These are phyloP conservation scores for Lasioglossum lativentre DNA, from an alignment of 2,888 invertebrate species.

Conservation along the genomic window DNA sequence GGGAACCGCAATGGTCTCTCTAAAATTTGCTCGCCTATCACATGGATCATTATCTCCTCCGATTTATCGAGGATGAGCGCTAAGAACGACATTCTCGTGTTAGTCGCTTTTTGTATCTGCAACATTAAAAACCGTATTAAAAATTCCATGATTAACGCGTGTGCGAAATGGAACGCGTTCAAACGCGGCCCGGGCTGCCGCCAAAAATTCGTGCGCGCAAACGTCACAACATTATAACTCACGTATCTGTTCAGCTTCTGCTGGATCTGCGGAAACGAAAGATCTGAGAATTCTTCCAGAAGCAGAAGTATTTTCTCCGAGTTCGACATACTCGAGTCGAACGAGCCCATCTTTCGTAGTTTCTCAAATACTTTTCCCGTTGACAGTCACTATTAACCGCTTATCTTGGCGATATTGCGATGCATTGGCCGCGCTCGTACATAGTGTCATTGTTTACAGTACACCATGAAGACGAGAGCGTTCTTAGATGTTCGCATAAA, in stretches of 20 bases:
- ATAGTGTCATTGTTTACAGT: conserved; percentile 18
- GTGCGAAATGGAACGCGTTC: background rate
- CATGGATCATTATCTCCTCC: conserved; percentile 88
- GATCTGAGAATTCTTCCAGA: conserved; percentile 75
- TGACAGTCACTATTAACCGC: conserved; percentile 10
- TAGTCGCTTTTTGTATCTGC: conserved; percentile 84
- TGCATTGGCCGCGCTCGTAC: background rate
- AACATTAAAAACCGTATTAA: conserved; percentile 47
- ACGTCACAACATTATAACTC: conserved; percentile 76
- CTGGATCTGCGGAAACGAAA: conserved; percentile 85
- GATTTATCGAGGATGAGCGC: conserved; percentile 86
- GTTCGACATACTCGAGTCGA: conserved; percentile 47
- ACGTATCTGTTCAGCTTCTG: conserved; percentile 88
- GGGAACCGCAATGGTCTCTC: conserved; percentile 85
- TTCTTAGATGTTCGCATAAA: background rate
- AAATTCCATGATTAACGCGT: background rate
- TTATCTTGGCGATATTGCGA: conserved; percentile 20
- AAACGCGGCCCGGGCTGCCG: conserved; percentile 11
- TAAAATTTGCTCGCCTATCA: conserved; percentile 86
- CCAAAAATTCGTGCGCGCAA: conserved; percentile 26
- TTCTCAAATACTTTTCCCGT: conserved; percentile 1
- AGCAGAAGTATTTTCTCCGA: conserved; percentile 70
- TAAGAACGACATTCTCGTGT: conserved; percentile 86
- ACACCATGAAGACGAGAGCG: background rate
- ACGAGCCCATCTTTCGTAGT: conserved; percentile 59